Evolutionary conservation across 2,113 vertebrate species (phyloP).

Genomic region (Cercopithecus mona): DNA sequence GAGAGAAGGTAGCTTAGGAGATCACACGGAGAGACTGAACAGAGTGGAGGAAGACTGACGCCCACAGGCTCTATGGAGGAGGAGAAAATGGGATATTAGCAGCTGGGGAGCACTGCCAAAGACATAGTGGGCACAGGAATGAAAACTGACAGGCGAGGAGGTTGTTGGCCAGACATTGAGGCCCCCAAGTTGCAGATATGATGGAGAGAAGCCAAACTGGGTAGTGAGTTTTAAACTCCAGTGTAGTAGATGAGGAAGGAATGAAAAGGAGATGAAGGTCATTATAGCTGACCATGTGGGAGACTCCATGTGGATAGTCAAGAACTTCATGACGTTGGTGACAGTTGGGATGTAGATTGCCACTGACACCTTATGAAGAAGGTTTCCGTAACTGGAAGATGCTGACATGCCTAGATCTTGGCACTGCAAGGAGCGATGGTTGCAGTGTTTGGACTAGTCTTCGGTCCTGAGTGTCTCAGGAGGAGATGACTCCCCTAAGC

Average conservation of each 20-base stretch:
- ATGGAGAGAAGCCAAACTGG: background rate
- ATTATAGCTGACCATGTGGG: background rate
- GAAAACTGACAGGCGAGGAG: background rate
- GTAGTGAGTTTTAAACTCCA: background rate
- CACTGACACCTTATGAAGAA: background rate
- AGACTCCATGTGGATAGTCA: background rate
- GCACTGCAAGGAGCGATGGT: background rate
- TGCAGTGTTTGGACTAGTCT: background rate
- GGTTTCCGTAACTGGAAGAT: rapidly evolving
- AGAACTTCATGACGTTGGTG: background rate
- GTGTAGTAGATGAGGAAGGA: background rate
- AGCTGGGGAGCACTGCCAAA: no score
- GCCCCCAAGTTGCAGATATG: no score
- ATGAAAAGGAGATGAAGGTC: background rate
- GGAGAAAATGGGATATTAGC: background rate
- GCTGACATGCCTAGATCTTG: rapidly evolving
- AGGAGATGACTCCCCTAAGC: no score
- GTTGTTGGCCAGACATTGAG: background rate
- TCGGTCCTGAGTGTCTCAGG: background rate
- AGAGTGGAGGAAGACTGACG: no score
- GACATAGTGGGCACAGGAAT: rapidly evolving
- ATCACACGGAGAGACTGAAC: background rate
- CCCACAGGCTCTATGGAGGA: background rate
- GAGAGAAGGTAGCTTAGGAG: background rate
- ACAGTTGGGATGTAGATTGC: no score